Conservation (phyloP, 1,140 invertebrate species). For the Alviniconcha marisindica region DNA sequence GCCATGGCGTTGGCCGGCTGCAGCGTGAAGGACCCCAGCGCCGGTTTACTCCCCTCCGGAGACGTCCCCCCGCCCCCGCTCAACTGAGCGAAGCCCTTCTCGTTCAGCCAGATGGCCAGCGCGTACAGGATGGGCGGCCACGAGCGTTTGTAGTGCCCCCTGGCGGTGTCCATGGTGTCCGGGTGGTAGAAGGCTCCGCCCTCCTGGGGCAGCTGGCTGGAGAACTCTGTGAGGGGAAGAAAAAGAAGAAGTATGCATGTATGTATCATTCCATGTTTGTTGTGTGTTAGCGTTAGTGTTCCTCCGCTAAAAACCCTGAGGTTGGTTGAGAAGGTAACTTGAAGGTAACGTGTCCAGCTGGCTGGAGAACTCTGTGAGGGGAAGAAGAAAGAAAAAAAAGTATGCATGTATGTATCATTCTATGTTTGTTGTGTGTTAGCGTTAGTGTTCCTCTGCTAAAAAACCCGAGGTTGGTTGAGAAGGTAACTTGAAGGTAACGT, state of each 20-base stretch:
- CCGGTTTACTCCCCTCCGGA: conserved; percentile 42
- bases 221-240: conserved; percentile 83
- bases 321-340: too few relatives aligned
- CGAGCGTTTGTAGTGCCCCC: conserved; percentile 91
- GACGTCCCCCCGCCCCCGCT: conserved; percentile 48
- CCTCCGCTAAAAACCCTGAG: too few relatives aligned
- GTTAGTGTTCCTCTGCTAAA: too few relatives aligned
- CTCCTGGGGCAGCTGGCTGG: conserved; percentile 95
- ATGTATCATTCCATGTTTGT: too few relatives aligned
- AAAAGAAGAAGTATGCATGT: too few relatives aligned
- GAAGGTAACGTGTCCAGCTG: too few relatives aligned
- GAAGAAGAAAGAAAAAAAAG: too few relatives aligned
- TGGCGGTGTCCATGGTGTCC: conserved; percentile 95
- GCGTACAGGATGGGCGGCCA: conserved; percentile 98
- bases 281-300: too few relatives aligned
- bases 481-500: too few relatives aligned
- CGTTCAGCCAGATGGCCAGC: conserved; percentile 89
- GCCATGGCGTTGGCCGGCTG: conserved; percentile 66
- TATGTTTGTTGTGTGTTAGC: too few relatives aligned
- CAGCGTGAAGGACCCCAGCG: conserved; percentile 35
- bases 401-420: too few relatives aligned
- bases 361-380: conserved; percentile 88
- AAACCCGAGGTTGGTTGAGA: too few relatives aligned
- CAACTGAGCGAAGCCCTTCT: conserved; percentile 76
- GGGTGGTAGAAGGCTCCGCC: conserved; percentile 97